Evolutionary conservation across 64 coral and sea anemone species (phyloP).

Genomic region (Platygyra sinensis): DNA sequence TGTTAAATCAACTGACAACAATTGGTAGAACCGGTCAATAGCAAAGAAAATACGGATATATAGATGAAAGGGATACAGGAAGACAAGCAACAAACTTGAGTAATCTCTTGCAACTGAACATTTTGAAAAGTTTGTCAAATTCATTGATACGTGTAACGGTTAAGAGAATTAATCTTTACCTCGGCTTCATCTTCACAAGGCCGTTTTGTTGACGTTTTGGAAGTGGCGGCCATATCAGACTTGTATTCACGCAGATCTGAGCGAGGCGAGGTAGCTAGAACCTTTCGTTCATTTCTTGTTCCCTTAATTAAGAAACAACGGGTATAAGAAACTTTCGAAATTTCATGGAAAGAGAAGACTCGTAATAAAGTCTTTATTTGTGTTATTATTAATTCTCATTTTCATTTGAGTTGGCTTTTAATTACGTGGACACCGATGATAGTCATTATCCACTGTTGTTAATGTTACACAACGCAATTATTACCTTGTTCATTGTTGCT

Average conservation of each 20-base stretch:
- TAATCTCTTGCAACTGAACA: neutral
- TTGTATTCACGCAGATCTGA: constrained; percentile 35
- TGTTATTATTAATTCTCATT: too few relatives aligned
- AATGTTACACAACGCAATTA: too few relatives aligned
- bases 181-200: neutral
- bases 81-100: too few relatives aligned
- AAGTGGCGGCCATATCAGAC: neutral
- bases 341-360: too few relatives aligned
- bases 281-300: constrained; percentile 49
- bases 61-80: too few relatives aligned
- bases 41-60: too few relatives aligned
- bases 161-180: neutral
- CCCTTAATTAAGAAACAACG: constrained; percentile 1
- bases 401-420: too few relatives aligned
- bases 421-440: too few relatives aligned
- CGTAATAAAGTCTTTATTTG: too few relatives aligned
- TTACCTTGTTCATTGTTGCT: constrained; percentile 76
- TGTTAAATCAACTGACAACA: neutral
- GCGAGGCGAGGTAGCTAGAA: constrained; percentile 34
- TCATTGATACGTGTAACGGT: neutral
- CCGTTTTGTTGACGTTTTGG: neutral
- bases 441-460: too few relatives aligned
- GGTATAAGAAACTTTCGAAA: too few relatives aligned
- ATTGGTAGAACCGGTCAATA: neutral
- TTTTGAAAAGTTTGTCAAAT: neutral